Evolutionary conservation across 2,888 invertebrate genomes (phyloP), one percentile per base, ranked within the genome.

Genomic region (Heliconius ismenius): DNA sequence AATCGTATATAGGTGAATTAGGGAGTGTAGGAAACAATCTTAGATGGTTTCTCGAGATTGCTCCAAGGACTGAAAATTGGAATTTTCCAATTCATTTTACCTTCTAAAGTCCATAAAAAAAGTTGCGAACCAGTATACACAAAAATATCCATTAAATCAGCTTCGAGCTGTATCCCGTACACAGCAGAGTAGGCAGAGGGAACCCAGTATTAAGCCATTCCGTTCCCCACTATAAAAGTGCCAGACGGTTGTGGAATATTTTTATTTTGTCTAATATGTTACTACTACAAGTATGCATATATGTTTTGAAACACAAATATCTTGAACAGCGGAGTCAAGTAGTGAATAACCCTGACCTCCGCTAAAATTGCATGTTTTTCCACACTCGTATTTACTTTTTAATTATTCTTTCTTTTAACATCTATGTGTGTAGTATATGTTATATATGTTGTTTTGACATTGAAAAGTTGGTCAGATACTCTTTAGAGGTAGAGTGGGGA

Each of bases 231-330:
- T 36, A 65, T n/a, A 36, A 36, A 65, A 39, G 24, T 26, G 6
- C 6, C 15, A 26, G 62, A 62, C 10, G n/a, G 32, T 36, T 39
- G 7, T 24, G n/a, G 39, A 11, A 4, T 65, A n/a, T 65, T 39
- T 65, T 65, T 65, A 39, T 65, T 65, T 65, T 36, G 54, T 70
- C 69, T 70, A 58, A 69, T 54, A 58, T 70, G 32, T 70, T 58
- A 32, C 69, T 58, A 58, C 69, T n/a, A n/a, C n/a, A 54, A n/a
- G 11, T 54, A n/a, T 70, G 69, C 11, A 58, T 21, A 11, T n/a
- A 58, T 67, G 36, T 28, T 69, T 69, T 49, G 10, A 65, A 54
- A 28, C 28, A 58, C 69, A 70, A 70, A 70, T 70, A 70, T 54
- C 54, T 58, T 58, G 69, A 70, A 67, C 67, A 39, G 43, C 39